Evolutionary conservation across 2,113 vertebrate genomes (phyloP), one percentile per base, ranked within the genome.

Genomic region (Mormoops blainvillei): DNA sequence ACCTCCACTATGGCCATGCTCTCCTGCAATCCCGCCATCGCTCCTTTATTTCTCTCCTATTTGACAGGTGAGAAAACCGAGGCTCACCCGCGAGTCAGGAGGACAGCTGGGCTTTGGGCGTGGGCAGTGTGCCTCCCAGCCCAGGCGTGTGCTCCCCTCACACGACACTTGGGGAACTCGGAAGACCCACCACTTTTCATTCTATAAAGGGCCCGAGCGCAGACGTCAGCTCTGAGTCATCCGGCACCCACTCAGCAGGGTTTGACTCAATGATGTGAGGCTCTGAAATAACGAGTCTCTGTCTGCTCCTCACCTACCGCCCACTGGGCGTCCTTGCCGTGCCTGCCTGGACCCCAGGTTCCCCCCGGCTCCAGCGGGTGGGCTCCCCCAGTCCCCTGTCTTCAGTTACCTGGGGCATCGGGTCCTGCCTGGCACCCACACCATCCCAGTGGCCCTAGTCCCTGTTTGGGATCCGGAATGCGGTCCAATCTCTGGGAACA

Each of bases 181-280:
- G 28, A 28, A 81, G 70, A 56, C 50, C 85, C 45, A 10, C 45
- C 41, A 1, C 36, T 76, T 81, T 36, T 31, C 73, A 7, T 90
- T 85, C 94, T 96, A 76, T 88, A 82, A 96, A 83, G 81, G 94
- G 85, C n/a, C 65, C 12, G 11, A 67, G 77, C 0, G 4, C 94
- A 95, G 89, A 71, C 15, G 18, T 83, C 94, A 94, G 92, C 81
- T n/a, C 61, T 93, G 94, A 89, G 87, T 95, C 94, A 95, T n/a
- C 52, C 0, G 0, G 84, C 0, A 1, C 91, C 67, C 0, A 19
- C 70, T 65, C 82, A 19, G 70, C 4, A 15, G 78, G 70, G 78
- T 74, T 19, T 84, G 80, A 96, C 89, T 91, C 74, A 76, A 38
- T 28, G 4, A 65, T 2, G 8, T 18, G 61, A 10, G 4, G 68